Evolutionary conservation across 2,113 vertebrate species (phyloP).

Genomic region (Myotis davidii): DNA sequence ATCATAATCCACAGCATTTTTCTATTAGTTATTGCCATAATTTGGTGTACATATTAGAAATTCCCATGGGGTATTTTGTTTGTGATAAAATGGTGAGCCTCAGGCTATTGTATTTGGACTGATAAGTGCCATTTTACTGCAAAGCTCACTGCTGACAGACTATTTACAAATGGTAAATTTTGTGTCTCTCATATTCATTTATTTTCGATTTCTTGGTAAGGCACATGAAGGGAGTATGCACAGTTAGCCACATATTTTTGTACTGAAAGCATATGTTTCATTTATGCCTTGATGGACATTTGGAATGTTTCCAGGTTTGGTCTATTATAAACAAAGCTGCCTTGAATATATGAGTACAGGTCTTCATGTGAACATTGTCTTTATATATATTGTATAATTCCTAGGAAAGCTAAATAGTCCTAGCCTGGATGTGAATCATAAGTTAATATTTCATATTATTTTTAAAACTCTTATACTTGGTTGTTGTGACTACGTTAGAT

Average conservation of each 20-base stretch:
- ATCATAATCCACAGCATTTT: background rate
- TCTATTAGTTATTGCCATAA: background rate
- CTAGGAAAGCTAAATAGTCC: background rate
- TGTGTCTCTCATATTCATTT: background rate
- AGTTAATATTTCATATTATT: background rate
- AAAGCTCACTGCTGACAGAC: background rate
- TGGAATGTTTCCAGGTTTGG: background rate
- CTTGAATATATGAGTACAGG: background rate
- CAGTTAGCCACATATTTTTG: background rate
- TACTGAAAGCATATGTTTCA: background rate
- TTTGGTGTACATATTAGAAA: background rate
- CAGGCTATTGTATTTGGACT: background rate
- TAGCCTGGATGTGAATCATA: background rate
- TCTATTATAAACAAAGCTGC: background rate
- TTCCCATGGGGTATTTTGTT: background rate
- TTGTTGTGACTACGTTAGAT: background rate
- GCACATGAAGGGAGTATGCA: background rate
- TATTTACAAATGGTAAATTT: background rate
- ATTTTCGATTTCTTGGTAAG: background rate
- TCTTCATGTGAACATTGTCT: background rate
- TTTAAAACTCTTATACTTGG: background rate
- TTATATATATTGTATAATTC: conserved; percentile 6
- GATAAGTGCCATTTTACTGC: background rate
- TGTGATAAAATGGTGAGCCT: background rate
- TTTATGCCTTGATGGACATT: background rate